Base-by-base conservation (phyloP, 2,888 invertebrate species). In the Drosophila maculinotata region DNA sequence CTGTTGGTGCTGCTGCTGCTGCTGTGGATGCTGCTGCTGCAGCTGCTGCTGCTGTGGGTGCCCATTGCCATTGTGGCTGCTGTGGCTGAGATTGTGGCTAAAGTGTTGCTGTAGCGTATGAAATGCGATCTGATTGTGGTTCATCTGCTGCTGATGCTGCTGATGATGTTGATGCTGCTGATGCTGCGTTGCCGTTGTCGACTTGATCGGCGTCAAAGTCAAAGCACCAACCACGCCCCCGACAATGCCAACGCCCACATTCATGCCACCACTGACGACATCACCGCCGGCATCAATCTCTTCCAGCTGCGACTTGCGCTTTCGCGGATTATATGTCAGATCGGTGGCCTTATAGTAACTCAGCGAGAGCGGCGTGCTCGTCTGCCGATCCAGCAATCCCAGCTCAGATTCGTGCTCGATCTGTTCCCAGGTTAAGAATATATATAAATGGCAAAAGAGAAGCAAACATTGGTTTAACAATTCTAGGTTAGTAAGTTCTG, bases 321-420 rank as follows among this genome's bases (percentile, higher is more conserved):
- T 84, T 44, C 87, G 85, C 63, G 76, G 69, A 66, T 84, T 83
- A 38, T 74, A 83, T n/a, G 83, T 84, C 59, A 83, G 77, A 65
- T 83, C 83, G 48, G 89, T 87, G 41, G 88, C 72, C 69, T 88
- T 89, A 53, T 80, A 87, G 62, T 83, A 89, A 52, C 86, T 87
- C 26, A 87, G 59, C 23, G 89, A 80, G 42, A 88, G 64, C 49
- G 89, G 90, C 44, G 89, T 89, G 54, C 88, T 79, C 67, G 82
- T 78, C 71, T 72, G 71, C 8, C 84, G 64, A 8, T 85, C 85
- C 31, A 80, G 70, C 69, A 89, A 71, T 20, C 68, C 73, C 59
- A 89, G 69, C 48, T 89, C 89, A 14, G 76, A 54, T 69, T 89
- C 89, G 60, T 81, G 86, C 71, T 89, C 89, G 63, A 89, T 89